Conservation (phyloP, 2,888 invertebrate species). For the Eupeodes luniger region DNA sequence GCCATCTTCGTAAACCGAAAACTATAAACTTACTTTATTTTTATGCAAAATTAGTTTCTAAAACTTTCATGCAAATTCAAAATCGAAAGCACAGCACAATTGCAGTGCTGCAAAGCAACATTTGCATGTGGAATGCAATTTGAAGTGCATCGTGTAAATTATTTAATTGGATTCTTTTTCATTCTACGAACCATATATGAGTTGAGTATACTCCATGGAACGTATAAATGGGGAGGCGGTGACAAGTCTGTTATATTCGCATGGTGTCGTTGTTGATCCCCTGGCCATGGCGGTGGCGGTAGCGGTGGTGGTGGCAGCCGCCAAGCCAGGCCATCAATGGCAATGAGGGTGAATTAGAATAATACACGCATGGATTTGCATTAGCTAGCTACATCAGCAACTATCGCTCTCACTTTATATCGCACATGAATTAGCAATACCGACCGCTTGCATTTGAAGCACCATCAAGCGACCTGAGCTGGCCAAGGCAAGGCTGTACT, state of each 20-base stretch:
- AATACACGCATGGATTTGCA: conserved; percentile 32
- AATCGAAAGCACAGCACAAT: conserved; percentile 21
- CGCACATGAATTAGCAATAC: conserved; percentile 19
- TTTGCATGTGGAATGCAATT: conserved; percentile 70
- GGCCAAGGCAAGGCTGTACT: background rate
- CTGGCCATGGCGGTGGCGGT: background rate
- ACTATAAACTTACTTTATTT: background rate
- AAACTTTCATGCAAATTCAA: conserved; percentile 53
- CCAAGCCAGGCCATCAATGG: too few relatives aligned
- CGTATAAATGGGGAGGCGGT: background rate
- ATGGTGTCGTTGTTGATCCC: conserved; percentile 4
- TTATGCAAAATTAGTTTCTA: conserved; percentile 44
- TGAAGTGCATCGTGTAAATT: conserved; percentile 65
- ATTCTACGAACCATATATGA: background rate
- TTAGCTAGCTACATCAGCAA: conserved; percentile 7
- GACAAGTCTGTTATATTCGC: conserved; percentile 10
- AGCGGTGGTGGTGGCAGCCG: too few relatives aligned
- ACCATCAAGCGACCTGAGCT: background rate
- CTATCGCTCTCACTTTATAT: conserved; percentile 46
- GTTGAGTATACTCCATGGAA: too few relatives aligned
- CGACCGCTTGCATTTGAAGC: background rate
- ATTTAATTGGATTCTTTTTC: conserved; percentile 59
- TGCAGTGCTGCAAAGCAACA: background rate
- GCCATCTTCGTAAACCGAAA: background rate
- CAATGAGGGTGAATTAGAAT: conserved; percentile 46